phyloP scores from a whole-genome alignment of 1,140 invertebrate species.

The Aphaenogaster rudis region DNA sequence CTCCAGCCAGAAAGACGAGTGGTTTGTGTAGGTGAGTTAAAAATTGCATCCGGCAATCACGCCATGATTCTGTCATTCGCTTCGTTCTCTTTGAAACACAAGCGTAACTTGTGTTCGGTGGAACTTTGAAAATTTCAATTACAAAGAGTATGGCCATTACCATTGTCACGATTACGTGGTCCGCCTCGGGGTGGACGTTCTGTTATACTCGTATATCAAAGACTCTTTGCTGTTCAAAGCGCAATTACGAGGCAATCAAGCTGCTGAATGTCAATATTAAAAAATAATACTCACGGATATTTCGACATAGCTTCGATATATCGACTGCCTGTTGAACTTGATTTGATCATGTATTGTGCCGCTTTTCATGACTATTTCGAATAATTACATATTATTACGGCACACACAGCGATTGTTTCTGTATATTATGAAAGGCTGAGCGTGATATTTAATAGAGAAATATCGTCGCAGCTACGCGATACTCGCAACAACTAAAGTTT shows the following conservation, averaged over 20 bases:
- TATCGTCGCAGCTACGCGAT: neutral
- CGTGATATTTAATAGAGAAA: conserved; percentile 3
- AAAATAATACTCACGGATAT: conserved; percentile 26
- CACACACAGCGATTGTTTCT: neutral
- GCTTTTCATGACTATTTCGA: neutral
- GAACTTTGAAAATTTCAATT: conserved; percentile 61
- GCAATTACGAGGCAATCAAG: conserved; percentile 43
- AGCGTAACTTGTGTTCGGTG: conserved; percentile 19
- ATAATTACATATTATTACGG: conserved; percentile 23
- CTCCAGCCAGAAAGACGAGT: conserved; percentile 89
- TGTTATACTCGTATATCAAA: conserved; percentile 50
- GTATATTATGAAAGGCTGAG: conserved; percentile 7
- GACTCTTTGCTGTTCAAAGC: conserved; percentile 33
- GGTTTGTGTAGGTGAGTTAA: conserved; percentile 89
- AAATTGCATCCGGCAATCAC: conserved; percentile 12
- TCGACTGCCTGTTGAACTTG: neutral
- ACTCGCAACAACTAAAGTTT: conserved; percentile 23
- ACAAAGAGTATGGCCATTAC: conserved; percentile 47
- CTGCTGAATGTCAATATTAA: conserved; percentile 7
- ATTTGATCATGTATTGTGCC: neutral
- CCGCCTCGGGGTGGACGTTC: conserved; percentile 11
- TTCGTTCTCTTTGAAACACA: conserved; percentile 30
- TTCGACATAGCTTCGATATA: neutral
- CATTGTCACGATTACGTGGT: conserved; percentile 27
- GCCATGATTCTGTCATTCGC: neutral